These are phyloP conservation scores for Aphelenchoides bicaudatus DNA, from an alignment of 2,888 invertebrate genomes.

Conservation along the genomic window DNA sequence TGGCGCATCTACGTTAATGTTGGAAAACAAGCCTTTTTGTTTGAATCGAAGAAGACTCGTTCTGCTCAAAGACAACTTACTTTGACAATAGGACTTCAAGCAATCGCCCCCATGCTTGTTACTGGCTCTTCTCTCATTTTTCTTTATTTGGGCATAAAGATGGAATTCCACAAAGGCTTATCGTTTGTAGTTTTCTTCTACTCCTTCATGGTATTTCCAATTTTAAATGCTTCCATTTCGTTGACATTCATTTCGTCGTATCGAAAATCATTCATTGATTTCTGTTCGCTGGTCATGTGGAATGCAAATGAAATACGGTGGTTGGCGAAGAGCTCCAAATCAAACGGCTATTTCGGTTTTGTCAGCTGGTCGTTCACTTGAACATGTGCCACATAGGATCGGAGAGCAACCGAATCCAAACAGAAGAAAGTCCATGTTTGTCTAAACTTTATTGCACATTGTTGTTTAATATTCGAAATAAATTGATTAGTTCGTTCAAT, in stretches of 20 bases:
- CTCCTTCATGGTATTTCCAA: conserved; percentile 11
- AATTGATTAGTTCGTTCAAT: no score
- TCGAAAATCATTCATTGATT: neutral
- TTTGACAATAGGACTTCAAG: conserved; percentile 7
- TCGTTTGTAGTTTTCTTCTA: conserved; percentile 10
- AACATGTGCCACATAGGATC: no score
- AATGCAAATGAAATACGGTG: neutral
- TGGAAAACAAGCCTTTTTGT: conserved; percentile 2
- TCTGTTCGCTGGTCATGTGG: neutral
- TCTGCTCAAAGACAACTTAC: conserved; percentile 7
- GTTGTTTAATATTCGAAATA: no score
- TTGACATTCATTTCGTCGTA: conserved; percentile 3
- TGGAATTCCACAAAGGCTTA: conserved; percentile 9
- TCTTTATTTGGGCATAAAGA: conserved; percentile 5
- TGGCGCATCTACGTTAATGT: conserved; percentile 13
- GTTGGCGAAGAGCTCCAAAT: conserved; percentile 8
- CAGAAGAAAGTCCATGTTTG: no score
- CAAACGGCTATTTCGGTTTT: no score
- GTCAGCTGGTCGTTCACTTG: no score
- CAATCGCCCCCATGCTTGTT: conserved; percentile 1
- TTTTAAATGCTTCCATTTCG: conserved; percentile 1
- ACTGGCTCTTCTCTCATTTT: conserved; percentile 5
- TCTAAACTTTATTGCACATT: no score
- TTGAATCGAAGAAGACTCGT: neutral
- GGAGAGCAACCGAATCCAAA: no score